These are phyloP conservation scores for Turritopsis rubra DNA, from an alignment of 30 jellyfish, hydroid and myxozoan genomes.

Conservation along the genomic window DNA sequence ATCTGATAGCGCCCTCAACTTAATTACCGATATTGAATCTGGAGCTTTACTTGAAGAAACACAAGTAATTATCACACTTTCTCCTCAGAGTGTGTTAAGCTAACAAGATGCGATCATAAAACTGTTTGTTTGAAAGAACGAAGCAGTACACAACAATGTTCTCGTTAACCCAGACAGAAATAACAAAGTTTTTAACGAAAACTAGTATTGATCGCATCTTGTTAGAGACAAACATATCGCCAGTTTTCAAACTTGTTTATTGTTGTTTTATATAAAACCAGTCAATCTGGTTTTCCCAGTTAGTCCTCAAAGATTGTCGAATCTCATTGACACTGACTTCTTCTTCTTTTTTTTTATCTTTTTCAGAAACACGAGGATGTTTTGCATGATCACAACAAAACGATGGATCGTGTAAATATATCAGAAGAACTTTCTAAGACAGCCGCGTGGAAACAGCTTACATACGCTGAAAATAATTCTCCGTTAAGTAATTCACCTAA, in stretches of 20 bases:
- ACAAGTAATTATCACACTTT: not conserved
- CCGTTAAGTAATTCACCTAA: not conserved
- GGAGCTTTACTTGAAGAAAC: conserved; percentile 21
- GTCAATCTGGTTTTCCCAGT: not conserved
- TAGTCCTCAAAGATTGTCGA: no score
- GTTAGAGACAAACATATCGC: no score
- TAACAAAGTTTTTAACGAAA: no score
- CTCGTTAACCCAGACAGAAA: no score
- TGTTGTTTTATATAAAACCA: not conserved
- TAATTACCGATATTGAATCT: conserved; percentile 48
- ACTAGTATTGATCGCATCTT: no score
- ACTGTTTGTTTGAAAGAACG: no score
- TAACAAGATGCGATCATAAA: no score
- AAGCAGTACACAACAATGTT: no score
- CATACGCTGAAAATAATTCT: conserved; percentile 12
- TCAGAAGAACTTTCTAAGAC: conserved; percentile 84
- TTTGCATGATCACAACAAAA: conserved; percentile 36
- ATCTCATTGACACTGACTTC: not conserved
- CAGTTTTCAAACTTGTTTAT: no score
- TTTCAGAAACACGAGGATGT: conserved; percentile 49
- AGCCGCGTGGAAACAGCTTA: conserved; percentile 88
- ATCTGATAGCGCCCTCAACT: conserved; percentile 33
- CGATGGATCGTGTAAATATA: conserved; percentile 35
- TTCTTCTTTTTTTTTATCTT: not conserved
- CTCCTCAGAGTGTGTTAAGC: no score